Conservation (phyloP, 2,797 vertebrate species). For the Premnoplex brunnescens region DNA sequence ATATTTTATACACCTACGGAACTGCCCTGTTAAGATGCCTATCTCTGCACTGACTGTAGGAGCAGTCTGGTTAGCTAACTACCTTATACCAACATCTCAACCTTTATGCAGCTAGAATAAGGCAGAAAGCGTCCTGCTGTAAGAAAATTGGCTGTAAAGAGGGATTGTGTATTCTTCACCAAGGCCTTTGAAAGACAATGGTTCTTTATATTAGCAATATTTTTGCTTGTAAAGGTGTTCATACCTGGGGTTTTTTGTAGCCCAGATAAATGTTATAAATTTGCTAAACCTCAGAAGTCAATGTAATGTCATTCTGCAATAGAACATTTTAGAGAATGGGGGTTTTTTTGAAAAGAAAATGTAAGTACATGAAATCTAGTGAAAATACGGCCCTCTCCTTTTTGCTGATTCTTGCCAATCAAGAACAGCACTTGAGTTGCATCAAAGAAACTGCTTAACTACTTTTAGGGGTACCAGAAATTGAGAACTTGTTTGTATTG, state of each 20-base stretch:
- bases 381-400: not conserved
- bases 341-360: not conserved
- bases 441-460: not conserved
- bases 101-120: not conserved
- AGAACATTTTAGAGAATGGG: not conserved
- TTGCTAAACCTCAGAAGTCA: not conserved
- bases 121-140: not conserved
- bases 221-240: not conserved
- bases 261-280: not conserved
- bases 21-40: not conserved
- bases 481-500: not conserved
- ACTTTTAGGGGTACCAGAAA: not conserved
- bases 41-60: constrained; percentile 7
- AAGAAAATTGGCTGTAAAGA: not conserved
- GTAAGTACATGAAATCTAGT: not conserved
- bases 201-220: not conserved
- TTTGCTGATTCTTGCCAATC: not conserved
- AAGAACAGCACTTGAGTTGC: not conserved
- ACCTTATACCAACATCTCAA: not conserved
- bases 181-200: not conserved
- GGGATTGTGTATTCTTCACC: not conserved
- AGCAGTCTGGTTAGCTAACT: not conserved
- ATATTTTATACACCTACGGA: constrained; percentile 47
- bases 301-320: not conserved
- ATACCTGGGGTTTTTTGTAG: not conserved